Conservation (phyloP, 2,888 invertebrate genomes). For the Polia nebulosa region DNA sequence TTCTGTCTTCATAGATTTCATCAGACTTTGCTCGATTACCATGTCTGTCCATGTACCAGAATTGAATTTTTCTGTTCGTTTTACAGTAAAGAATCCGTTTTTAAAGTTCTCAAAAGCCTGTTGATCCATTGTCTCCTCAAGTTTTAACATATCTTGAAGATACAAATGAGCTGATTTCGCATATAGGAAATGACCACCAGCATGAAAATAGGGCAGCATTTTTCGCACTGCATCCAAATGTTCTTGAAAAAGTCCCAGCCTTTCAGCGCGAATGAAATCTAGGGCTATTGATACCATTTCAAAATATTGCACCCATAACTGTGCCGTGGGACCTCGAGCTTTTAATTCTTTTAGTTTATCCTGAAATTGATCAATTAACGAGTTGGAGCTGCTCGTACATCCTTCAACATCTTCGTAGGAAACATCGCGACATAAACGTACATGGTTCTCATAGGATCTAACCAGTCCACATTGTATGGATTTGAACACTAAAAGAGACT, state of each 20-base stretch:
- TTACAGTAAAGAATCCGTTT: slow-evolving; percentile 66
- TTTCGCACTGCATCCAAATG: slow-evolving; percentile 68
- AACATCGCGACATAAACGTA: no score
- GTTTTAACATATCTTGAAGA: slow-evolving; percentile 25
- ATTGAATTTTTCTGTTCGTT: slow-evolving; percentile 73
- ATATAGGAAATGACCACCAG: slow-evolving; percentile 57
- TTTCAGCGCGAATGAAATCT: slow-evolving; percentile 49
- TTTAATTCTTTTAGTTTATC: slow-evolving; percentile 60
- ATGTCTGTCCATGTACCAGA: slow-evolving; percentile 78
- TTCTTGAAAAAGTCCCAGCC: slow-evolving; percentile 57
- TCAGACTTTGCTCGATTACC: slow-evolving; percentile 72
- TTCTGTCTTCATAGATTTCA: slow-evolving; percentile 76
- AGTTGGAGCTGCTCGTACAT: slow-evolving; percentile 45
- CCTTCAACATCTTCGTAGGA: slow-evolving; percentile 71
- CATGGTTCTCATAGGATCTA: no score
- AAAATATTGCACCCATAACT: slow-evolving; percentile 74
- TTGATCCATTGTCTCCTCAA: slow-evolving; percentile 58
- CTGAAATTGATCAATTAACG: slow-evolving; percentile 58
- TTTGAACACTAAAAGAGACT: no score
- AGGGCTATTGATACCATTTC: slow-evolving; percentile 67
- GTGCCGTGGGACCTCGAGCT: slow-evolving; percentile 66
- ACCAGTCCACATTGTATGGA: no score
- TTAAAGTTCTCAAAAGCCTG: slow-evolving; percentile 60
- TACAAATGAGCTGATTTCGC: slow-evolving; percentile 67
- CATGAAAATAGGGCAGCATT: slow-evolving; percentile 72